These are phyloP conservation scores for Leptoteleia sp. DNA, from an alignment of 1,140 invertebrate species.

Conservation along the genomic window DNA sequence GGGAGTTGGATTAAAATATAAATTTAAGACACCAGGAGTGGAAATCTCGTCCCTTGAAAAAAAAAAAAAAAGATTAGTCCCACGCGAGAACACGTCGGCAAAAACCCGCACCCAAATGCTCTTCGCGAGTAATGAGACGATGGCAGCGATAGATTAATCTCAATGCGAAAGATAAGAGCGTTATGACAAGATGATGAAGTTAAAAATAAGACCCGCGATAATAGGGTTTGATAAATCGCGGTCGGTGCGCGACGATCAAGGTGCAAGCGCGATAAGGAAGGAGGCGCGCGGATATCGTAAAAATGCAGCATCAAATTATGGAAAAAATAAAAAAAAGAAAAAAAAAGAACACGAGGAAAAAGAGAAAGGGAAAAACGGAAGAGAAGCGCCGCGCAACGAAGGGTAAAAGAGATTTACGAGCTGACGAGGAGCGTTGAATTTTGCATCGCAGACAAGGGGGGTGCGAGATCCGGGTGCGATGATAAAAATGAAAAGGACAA, in stretches of 20 bases:
- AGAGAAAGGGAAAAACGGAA: conserved; percentile 2
- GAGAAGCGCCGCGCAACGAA: conserved; percentile 18
- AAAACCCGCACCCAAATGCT: conserved; percentile 38
- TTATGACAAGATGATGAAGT: conserved; percentile 60
- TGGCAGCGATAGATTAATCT: conserved; percentile 49
- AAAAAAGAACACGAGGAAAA: too few species aligned
- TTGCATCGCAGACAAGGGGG: conserved; percentile 38
- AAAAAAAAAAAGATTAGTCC: conserved; percentile 32
- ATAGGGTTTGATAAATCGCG: conserved; percentile 54
- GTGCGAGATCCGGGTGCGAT: conserved; percentile 36
- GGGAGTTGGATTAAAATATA: too few species aligned
- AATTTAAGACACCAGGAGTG: too few species aligned
- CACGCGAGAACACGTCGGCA: conserved; percentile 17
- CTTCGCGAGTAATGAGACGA: conserved; percentile 49
- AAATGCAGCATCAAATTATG: conserved; percentile 56
- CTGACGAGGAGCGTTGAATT: conserved; percentile 46
- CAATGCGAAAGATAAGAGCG: conserved; percentile 48
- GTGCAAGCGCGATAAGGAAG: conserved; percentile 47
- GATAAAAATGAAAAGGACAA: conserved; percentile 60
- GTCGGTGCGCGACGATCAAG: conserved; percentile 43
- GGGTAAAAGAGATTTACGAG: conserved; percentile 56
- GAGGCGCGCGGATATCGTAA: conserved; percentile 21
- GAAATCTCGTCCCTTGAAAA: too few species aligned
- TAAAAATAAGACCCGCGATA: conserved; percentile 57
- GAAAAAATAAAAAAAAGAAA: too few species aligned